Percentiles rank a stretch among this genome's conserved stretches.
Conservation (phyloP, 2,113 vertebrate genomes). For the Baryphthengus martii region DNA sequence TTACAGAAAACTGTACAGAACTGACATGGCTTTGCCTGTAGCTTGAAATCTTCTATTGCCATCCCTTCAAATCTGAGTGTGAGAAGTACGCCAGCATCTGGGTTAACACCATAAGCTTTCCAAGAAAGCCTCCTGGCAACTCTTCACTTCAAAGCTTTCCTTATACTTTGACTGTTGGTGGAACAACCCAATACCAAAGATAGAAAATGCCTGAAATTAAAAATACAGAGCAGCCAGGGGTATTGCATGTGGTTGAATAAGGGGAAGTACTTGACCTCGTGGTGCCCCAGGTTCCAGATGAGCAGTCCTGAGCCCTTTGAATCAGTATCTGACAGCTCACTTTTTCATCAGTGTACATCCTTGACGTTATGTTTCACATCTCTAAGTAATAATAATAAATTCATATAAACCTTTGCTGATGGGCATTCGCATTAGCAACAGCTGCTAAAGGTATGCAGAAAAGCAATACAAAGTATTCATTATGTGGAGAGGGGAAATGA, state of each 20-base stretch:
- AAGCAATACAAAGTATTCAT: not conserved
- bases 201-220: not conserved
- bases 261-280: conserved; percentile 39
- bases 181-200: not conserved
- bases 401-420: not conserved
- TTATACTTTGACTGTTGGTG: not conserved
- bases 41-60: not conserved
- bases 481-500: not conserved
- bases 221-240: not conserved
- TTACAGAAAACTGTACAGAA: not conserved
- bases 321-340: not conserved
- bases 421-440: not conserved
- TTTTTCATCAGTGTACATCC: not conserved
- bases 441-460: not conserved
- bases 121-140: not conserved
- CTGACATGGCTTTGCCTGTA: not conserved
- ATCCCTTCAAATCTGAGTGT: not conserved
- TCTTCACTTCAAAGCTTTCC: not conserved
- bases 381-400: not conserved
- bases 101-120: not conserved
- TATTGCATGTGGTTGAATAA: conserved; percentile 29
- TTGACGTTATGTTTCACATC: not conserved
- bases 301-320: not conserved
- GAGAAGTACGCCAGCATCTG: rapidly evolving
- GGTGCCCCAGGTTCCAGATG: conserved; percentile 26